These are phyloP conservation scores for Palythoa grandiflora DNA, from an alignment of 92 coral and sea anemone genomes.

Conservation along the genomic window DNA sequence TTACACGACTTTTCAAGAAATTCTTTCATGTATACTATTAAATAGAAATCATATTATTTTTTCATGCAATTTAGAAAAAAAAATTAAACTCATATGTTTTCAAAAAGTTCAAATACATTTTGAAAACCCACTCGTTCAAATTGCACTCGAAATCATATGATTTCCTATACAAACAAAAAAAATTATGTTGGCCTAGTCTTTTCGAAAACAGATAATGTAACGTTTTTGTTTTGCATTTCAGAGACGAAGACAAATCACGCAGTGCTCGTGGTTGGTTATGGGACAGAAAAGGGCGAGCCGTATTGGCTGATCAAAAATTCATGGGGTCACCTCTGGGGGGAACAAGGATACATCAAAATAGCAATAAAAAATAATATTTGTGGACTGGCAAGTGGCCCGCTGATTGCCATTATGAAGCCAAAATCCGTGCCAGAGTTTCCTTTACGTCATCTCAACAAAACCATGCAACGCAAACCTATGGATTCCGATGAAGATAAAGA, in stretches of 20 bases:
- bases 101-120: too few relatives aligned
- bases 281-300: constrained; percentile 60
- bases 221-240: not conserved
- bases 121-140: too few relatives aligned
- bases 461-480: constrained; percentile 37
- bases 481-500: constrained; percentile 42
- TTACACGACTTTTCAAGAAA: too few relatives aligned
- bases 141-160: too few relatives aligned
- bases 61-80: too few relatives aligned
- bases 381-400: constrained; percentile 80
- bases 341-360: constrained; percentile 84
- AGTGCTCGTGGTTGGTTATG: constrained; percentile 58
- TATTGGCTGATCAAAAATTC: constrained; percentile 95
- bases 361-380: constrained; percentile 76
- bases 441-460: constrained; percentile 68
- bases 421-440: constrained; percentile 73
- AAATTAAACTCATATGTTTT: too few relatives aligned
- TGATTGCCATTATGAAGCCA: constrained; percentile 82
- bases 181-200: too few relatives aligned
- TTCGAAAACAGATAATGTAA: not conserved
- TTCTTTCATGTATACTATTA: too few relatives aligned
- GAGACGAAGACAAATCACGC: constrained; percentile 14
- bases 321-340: constrained; percentile 99
- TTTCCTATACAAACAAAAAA: too few relatives aligned
- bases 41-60: too few relatives aligned